phyloP scores from a whole-genome alignment of 2,797 vertebrate genomes.

The Crocodylus rhombifer region DNA sequence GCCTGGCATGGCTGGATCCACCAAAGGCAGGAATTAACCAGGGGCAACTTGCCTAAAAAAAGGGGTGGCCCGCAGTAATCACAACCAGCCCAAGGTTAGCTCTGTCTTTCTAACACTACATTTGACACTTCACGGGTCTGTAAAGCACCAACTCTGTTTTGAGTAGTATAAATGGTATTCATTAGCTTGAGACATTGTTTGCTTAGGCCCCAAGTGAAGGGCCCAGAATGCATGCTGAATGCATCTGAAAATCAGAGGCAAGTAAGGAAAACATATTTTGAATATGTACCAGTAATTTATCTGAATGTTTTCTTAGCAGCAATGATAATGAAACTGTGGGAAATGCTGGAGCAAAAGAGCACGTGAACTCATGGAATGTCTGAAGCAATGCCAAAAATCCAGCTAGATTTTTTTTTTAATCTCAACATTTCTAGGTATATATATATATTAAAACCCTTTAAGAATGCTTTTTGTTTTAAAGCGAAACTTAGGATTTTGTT shows the following conservation, averaged over 20 bases:
- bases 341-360: conserved; percentile 34
- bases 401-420: conserved; percentile 8
- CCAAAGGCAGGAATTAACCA: neutral
- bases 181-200: neutral
- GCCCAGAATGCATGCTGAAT: neutral
- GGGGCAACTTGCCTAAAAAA: neutral
- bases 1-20: neutral
- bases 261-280: conserved; percentile 29
- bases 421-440: conserved; percentile 6
- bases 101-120: neutral
- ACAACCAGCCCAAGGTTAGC: neutral
- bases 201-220: neutral
- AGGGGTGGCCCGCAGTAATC: neutral
- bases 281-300: conserved; percentile 44
- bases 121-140: neutral
- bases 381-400: conserved; percentile 31
- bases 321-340: conserved; percentile 9
- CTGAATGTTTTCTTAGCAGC: conserved; percentile 4
- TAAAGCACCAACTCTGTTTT: conserved; percentile 2
- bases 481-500: neutral
- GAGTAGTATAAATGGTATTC: neutral
- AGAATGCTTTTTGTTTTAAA: too few relatives aligned
- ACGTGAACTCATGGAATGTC: neutral
- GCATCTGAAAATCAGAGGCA: conserved; percentile 21
- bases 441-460: neutral